Percentiles rank a stretch among this genome's conserved stretches.
phyloP scores from a whole-genome alignment of 2,888 invertebrate species.

The Chrysotoxum bicinctum region DNA sequence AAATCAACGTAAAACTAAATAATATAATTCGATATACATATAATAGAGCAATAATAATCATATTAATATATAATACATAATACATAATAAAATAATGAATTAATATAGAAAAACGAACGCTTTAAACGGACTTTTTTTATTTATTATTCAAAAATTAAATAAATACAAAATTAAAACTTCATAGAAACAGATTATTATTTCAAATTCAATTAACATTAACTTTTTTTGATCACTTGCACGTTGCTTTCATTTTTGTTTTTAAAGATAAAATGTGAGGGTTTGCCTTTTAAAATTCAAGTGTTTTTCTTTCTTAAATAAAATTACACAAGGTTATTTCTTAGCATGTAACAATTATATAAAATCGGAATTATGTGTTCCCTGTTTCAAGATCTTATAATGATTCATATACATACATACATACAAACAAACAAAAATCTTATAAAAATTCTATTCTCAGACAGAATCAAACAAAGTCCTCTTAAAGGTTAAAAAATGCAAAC shows the following conservation, averaged over 20 bases:
- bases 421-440: conserved; percentile 13
- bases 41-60: conserved; percentile 44
- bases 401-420: conserved; percentile 13
- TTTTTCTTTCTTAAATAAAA: conserved; percentile 1
- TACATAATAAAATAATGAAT: conserved; percentile 35
- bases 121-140: conserved; percentile 1
- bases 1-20: conserved; percentile 64
- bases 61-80: conserved; percentile 55
- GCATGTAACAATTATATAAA: conserved; percentile 26
- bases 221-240: conserved; percentile 54
- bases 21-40: conserved; percentile 57
- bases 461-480: conserved; percentile 22
- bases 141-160: conserved; percentile 29
- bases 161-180: conserved; percentile 44
- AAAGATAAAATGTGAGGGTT: conserved; percentile 6
- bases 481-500: conserved; percentile 58
- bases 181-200: conserved; percentile 36
- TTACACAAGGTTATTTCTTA: conserved; percentile 18
- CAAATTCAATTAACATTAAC: conserved; percentile 41
- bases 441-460: neutral
- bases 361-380: conserved; percentile 23
- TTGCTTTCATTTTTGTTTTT: conserved; percentile 38
- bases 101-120: conserved; percentile 44
- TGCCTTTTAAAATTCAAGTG: neutral
- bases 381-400: neutral